Percentiles rank a stretch among this genome's conserved stretches.
phyloP scores from a whole-genome alignment of 64 coral and sea anemone species.

The Montipora cactus region DNA sequence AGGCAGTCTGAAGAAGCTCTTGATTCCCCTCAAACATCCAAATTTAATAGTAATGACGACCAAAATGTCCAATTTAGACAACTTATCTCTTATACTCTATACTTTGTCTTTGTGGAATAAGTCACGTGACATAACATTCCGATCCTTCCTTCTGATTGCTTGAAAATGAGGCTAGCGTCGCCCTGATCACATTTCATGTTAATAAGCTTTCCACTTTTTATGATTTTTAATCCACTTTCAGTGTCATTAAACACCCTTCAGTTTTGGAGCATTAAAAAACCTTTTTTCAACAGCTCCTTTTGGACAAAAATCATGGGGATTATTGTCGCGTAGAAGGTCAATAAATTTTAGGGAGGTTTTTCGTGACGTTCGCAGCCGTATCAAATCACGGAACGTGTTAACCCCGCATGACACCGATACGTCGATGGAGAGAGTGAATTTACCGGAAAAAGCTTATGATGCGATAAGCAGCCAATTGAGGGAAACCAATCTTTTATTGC shows the following conservation, averaged over 20 bases:
- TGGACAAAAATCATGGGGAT: neutral
- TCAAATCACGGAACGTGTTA: neutral
- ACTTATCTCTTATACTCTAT: slow-evolving; percentile 22
- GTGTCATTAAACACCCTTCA: neutral
- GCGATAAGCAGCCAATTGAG: slow-evolving; percentile 36
- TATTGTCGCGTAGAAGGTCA: neutral
- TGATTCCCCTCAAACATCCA: neutral
- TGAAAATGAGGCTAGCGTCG: slow-evolving; percentile 69
- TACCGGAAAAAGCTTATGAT: slow-evolving; percentile 22
- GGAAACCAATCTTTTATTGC: neutral
- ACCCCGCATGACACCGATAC: neutral
- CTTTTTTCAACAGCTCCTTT: neutral
- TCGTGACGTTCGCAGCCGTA: neutral
- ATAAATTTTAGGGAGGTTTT: neutral
- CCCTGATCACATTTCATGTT: slow-evolving; percentile 38
- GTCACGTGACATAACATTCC: slow-evolving; percentile 82
- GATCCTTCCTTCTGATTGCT: slow-evolving; percentile 63
- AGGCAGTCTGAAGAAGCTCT: neutral
- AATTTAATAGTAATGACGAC: slow-evolving; percentile 12
- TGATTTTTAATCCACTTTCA: slow-evolving; percentile 10
- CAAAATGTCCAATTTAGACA: slow-evolving; percentile 19
- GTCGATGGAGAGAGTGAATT: neutral
- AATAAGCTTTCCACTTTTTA: neutral
- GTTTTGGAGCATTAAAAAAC: neutral
- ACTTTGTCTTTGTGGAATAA: neutral